Evolutionary conservation across 1,140 invertebrate species (phyloP).

Genomic region (Drosophila kurseongensis): DNA sequence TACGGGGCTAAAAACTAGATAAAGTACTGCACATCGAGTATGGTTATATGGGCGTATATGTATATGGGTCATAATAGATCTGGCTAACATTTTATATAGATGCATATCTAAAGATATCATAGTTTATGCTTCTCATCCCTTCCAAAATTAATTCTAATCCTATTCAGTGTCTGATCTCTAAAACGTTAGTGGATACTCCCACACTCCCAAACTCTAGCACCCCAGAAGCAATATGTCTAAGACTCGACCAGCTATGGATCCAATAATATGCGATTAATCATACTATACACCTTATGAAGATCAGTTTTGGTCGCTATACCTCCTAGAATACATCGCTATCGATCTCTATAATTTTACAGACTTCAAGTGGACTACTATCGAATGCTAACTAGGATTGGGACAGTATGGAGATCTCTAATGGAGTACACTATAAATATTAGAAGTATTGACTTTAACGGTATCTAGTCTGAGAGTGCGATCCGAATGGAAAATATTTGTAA

Average conservation of each 20-base stretch:
- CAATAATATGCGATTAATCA: constrained; percentile 21
- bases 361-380: constrained; percentile 51
- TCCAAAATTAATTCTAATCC: constrained; percentile 22
- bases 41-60: constrained; percentile 14
- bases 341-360: constrained; percentile 22
- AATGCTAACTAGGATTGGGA: constrained; percentile 35
- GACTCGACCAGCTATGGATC: constrained; percentile 14
- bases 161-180: constrained; percentile 52
- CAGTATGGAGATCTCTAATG: constrained; percentile 37
- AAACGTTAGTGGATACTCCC: constrained; percentile 14
- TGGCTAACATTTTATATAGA: constrained; percentile 19
- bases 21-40: constrained; percentile 25
- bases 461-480: constrained; percentile 50
- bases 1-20: constrained; percentile 37
- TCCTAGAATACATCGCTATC: constrained; percentile 16
- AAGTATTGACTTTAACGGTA: constrained; percentile 24
- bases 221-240: constrained; percentile 26
- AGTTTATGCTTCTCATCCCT: background rate
- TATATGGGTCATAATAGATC: constrained; percentile 26
- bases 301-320: constrained; percentile 68
- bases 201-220: constrained; percentile 37
- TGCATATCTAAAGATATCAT: constrained; percentile 6
- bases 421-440: constrained; percentile 22
- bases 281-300: constrained; percentile 67
- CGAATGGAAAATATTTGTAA: constrained; percentile 38